Evolutionary conservation across 2,113 vertebrate species (phyloP).

Genomic region (Upupa epops): DNA sequence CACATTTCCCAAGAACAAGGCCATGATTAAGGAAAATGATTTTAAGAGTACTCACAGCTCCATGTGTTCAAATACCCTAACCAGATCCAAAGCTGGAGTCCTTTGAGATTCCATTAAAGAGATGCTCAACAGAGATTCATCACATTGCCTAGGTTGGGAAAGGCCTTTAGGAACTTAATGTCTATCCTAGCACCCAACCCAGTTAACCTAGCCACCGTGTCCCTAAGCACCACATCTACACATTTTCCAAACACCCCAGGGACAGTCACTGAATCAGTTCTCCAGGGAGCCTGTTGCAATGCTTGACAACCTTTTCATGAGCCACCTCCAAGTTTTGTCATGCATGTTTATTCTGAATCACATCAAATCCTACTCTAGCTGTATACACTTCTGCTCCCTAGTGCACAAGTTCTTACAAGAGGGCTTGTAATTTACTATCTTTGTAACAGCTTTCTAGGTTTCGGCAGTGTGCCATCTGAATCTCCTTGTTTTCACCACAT

Average conservation of each 20-base stretch:
- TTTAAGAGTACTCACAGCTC: background rate
- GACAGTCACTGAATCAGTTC: background rate
- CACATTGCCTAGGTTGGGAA: no score
- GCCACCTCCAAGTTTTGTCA: background rate
- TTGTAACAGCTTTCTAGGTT: background rate
- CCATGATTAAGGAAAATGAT: background rate
- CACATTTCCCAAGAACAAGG: background rate
- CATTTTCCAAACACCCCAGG: background rate
- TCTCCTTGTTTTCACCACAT: background rate
- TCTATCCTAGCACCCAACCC: background rate
- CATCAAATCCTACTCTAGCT: background rate
- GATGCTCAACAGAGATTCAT: rapidly evolving
- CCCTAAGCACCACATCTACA: background rate
- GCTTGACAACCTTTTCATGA: background rate
- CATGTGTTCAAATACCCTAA: background rate
- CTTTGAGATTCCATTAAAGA: background rate
- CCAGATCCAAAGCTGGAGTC: background rate
- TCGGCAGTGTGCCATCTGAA: background rate
- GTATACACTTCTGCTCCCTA: background rate
- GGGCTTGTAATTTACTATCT: background rate
- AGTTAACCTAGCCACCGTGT: background rate
- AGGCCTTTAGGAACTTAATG: background rate
- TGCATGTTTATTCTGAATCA: background rate
- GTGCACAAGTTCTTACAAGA: background rate
- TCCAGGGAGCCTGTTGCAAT: background rate